These are phyloP conservation scores for Mesorhabditis sp. DNA, from an alignment of 2,888 invertebrate species.

Conservation along the genomic window DNA sequence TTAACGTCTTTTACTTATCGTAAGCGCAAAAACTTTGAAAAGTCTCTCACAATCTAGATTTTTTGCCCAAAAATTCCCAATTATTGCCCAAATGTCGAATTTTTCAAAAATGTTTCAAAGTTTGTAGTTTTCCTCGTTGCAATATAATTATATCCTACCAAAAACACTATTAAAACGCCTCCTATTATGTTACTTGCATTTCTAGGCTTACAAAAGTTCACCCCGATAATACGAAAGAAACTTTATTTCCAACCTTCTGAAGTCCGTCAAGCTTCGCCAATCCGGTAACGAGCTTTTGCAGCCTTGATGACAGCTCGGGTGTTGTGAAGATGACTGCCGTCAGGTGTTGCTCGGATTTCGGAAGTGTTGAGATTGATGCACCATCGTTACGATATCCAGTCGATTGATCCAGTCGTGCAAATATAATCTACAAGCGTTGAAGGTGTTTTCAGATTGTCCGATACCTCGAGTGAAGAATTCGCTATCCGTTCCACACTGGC, in stretches of 20 bases:
- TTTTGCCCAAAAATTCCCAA: too few species aligned
- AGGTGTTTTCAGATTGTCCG: not conserved
- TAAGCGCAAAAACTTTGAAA: not conserved
- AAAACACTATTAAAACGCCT: too few species aligned
- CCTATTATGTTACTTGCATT: too few species aligned
- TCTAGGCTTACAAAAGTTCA: too few species aligned
- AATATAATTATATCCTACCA: too few species aligned
- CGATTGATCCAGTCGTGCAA: not conserved
- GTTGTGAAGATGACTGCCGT: conserved; percentile 6
- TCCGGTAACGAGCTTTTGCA: not conserved
- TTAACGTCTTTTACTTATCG: too few species aligned
- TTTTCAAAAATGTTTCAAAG: too few species aligned
- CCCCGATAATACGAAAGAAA: too few species aligned
- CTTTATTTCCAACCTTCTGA: not conserved
- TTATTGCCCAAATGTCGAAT: too few species aligned
- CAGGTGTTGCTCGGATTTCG: not conserved
- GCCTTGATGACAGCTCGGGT: not conserved
- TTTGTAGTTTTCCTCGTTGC: too few species aligned
- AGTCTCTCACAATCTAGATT: not conserved
- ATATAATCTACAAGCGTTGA: not conserved
- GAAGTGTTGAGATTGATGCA: not conserved
- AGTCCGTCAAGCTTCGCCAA: not conserved
- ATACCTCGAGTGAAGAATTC: conserved; percentile 16
- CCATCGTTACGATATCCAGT: not conserved
- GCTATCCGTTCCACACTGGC: conserved; percentile 25